Conservation (phyloP, 2,888 invertebrate genomes). For the Endomychus coccineus region DNA sequence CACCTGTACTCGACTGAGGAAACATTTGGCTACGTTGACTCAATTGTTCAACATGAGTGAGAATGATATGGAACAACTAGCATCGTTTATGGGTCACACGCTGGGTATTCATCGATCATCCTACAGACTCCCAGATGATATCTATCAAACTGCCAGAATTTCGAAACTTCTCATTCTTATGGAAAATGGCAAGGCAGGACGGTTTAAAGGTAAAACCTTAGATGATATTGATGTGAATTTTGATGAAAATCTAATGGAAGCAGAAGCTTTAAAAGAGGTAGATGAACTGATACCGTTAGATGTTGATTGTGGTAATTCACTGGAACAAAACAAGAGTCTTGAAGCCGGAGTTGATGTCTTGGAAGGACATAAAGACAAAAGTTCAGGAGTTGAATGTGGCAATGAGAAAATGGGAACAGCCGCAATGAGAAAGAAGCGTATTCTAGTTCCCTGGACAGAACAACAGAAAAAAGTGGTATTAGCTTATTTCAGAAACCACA, state of each 20-base stretch:
- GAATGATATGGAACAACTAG: slow-evolving; percentile 26
- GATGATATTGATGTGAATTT: slow-evolving; percentile 18
- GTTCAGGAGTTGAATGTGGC: too few relatives aligned
- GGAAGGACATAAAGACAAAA: too few relatives aligned
- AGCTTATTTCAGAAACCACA: too few relatives aligned
- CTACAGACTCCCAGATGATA: slow-evolving; percentile 24
- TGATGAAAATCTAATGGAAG: slow-evolving; percentile 1
- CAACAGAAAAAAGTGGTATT: too few relatives aligned
- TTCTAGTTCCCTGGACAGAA: too few relatives aligned
- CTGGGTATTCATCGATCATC: slow-evolving; percentile 15
- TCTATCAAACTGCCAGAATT: slow-evolving; percentile 24
- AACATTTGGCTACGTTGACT: slow-evolving; percentile 27
- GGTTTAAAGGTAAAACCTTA: slow-evolving; percentile 20
- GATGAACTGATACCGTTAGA: too few relatives aligned
- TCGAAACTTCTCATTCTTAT: slow-evolving; percentile 20
- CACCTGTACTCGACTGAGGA: slow-evolving; percentile 24
- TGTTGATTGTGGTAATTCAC: too few relatives aligned
- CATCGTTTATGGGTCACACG: slow-evolving; percentile 27
- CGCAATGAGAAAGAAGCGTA: too few relatives aligned
- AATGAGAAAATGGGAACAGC: too few relatives aligned
- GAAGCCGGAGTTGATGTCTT: too few relatives aligned
- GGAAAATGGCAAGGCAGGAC: slow-evolving; percentile 17
- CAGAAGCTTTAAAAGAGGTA: too few relatives aligned
- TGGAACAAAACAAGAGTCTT: too few relatives aligned
- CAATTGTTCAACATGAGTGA: slow-evolving; percentile 26